These are phyloP conservation scores for Tympanoctomys barrerae DNA, from an alignment of 2,797 vertebrate species.

Conservation along the genomic window DNA sequence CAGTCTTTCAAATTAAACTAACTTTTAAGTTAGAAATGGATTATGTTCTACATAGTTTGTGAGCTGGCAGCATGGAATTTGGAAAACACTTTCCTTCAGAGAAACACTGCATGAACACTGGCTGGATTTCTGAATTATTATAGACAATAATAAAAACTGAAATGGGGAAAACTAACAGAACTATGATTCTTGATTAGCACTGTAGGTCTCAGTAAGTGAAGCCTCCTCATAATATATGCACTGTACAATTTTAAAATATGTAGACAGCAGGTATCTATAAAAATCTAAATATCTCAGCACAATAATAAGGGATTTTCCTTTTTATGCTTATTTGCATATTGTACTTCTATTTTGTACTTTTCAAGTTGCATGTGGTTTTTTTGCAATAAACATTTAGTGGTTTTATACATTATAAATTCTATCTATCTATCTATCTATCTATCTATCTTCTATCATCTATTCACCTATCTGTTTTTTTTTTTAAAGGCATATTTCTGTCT, in stretches of 20 bases:
- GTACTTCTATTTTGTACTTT: conserved; percentile 26
- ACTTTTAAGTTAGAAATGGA: conserved; percentile 56
- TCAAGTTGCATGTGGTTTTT: neutral
- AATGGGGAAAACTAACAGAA: conserved; percentile 20
- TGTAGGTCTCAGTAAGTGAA: neutral
- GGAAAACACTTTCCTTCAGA: conserved; percentile 69
- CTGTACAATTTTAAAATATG: neutral
- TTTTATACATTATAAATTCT: neutral
- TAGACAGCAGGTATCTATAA: neutral
- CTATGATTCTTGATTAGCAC: neutral
- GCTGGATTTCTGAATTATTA: conserved; percentile 28
- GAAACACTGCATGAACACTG: conserved; percentile 61
- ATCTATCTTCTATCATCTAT: neutral
- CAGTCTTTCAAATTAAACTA: conserved; percentile 61
- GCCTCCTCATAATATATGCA: neutral
- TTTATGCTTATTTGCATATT: neutral
- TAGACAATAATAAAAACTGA: conserved; percentile 48
- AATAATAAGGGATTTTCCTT: conserved; percentile 2
- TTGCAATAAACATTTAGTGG: neutral
- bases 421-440: neutral
- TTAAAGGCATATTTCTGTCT: neutral
- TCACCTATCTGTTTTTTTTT: neutral
- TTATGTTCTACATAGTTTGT: conserved; percentile 60
- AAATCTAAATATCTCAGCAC: neutral
- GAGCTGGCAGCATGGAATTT: conserved; percentile 48